Evolutionary conservation across 2,888 invertebrate species (phyloP).

Genomic region (Dryadula phaetusa): DNA sequence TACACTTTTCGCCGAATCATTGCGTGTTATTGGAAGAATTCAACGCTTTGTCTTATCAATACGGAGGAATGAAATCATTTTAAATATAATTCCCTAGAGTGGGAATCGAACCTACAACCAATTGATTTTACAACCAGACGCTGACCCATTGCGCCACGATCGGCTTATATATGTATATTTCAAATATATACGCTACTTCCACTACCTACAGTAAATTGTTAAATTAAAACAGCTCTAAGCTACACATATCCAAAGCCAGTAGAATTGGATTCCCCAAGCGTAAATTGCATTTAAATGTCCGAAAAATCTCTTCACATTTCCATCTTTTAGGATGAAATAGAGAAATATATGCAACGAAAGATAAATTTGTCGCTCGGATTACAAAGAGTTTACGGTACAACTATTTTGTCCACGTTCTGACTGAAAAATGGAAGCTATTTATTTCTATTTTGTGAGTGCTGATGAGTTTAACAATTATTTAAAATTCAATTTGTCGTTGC

Average conservation of each 20-base stretch:
- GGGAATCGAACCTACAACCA: no score
- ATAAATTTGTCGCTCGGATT: constrained; percentile 18
- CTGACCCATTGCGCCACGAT: no score
- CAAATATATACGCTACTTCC: background rate
- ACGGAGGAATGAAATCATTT: no score
- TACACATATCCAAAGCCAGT: background rate
- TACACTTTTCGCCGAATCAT: no score
- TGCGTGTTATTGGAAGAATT: no score
- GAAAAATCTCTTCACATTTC: constrained; percentile 26
- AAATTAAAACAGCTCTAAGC: background rate
- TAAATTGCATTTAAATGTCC: constrained; percentile 16
- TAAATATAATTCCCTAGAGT: no score
- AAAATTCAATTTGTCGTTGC: background rate
- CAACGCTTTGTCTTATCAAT: no score
- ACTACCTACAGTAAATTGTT: background rate
- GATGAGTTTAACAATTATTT: background rate
- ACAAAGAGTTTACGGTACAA: constrained; percentile 14
- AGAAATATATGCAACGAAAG: constrained; percentile 6
- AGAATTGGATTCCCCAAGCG: constrained; percentile 6
- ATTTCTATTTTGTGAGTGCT: constrained; percentile 1
- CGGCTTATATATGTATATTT: no score
- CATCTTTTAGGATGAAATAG: constrained; percentile 22
- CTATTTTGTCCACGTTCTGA: constrained; percentile 11
- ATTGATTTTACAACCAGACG: no score
- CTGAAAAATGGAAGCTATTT: background rate